Evolutionary conservation across 2,888 invertebrate genomes (phyloP), one percentile per base, ranked within the genome.

Genomic region (Andrena praecox): DNA sequence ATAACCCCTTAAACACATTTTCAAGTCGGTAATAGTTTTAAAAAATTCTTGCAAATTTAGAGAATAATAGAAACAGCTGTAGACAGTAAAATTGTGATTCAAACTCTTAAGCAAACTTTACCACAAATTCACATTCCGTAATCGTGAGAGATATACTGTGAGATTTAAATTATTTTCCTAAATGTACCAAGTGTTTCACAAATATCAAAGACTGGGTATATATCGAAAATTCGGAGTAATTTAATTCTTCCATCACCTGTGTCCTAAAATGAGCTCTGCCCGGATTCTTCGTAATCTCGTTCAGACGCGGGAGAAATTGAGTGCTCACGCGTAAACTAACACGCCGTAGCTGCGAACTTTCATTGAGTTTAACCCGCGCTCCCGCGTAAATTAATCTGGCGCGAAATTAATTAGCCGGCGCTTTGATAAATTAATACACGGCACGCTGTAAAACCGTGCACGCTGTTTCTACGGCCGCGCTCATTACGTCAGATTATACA

Each of bases 371-470:
- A 63, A 29, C 33, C 50, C 8, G 7, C 27, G 54, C 62, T 27
- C 29, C 67, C 16, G 69, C 50, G 56, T 67, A 73, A 80, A 80
- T 80, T 80, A 80, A 80, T 80, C 67, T 29, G 27, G 29, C 24
- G 56, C 50, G 29, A 72, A 80, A 80, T 56, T 80, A 80, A 80
- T 80, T 80, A 80, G 80, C 42, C 48, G 35, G 7, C 56, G 48
- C 67, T 72, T 80, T 80, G 80, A 80, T 72, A 56, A 59, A 72
- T 80, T 80, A 80, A 66, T 80, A 72, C 56, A 35, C n/a, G 70
- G 35, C 50, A 10, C 48, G 35, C 29, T 63, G 56, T 72, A 73
- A 80, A 80, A 80, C 20, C 59, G 72, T 42, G 48, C 29, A 63
- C 29, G 72, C n/a, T 68, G 56, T 56, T 80, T 72, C 80, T 50